phyloP scores from a whole-genome alignment of 2,888 invertebrate genomes.

The Dascillus cervinus region DNA sequence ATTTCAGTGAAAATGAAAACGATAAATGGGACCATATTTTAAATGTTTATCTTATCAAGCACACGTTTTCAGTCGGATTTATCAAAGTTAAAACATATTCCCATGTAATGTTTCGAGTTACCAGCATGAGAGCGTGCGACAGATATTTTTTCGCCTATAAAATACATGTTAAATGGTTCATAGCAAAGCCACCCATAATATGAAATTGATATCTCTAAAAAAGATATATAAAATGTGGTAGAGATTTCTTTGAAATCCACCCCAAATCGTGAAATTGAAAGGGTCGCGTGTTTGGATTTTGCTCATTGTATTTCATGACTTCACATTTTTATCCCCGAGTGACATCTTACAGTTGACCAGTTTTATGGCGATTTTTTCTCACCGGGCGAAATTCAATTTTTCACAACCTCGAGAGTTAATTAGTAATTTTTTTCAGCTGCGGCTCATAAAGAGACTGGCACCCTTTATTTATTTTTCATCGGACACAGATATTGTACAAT shows the following conservation, averaged over 20 bases:
- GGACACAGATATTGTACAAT: constrained; percentile 19
- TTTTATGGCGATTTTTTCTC: too few relatives aligned
- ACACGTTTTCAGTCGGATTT: constrained; percentile 12
- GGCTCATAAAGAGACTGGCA: too few relatives aligned
- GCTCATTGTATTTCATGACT: constrained; percentile 41
- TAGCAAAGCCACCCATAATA: constrained; percentile 39
- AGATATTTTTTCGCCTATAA: constrained; percentile 31
- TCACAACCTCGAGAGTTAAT: too few relatives aligned
- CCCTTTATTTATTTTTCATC: constrained; percentile 17
- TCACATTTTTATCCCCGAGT: constrained; percentile 36
- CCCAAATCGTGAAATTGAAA: constrained; percentile 37
- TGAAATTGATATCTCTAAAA: constrained; percentile 35
- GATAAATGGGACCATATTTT: constrained; percentile 13
- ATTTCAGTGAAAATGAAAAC: constrained; percentile 12
- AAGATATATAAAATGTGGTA: constrained; percentile 27
- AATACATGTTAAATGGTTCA: constrained; percentile 41
- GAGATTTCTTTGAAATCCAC: constrained; percentile 30
- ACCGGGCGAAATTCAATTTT: too few relatives aligned
- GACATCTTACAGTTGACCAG: constrained; percentile 19
- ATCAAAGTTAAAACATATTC: constrained; percentile 6
- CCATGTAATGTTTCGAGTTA: too few relatives aligned
- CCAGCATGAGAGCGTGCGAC: too few relatives aligned
- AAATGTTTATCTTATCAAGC: constrained; percentile 18
- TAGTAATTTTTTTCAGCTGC: too few relatives aligned
- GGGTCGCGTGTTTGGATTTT: constrained; percentile 39